Evolutionary conservation across 1,140 invertebrate species (phyloP), one percentile per base, ranked within the genome.

Genomic region (Drosophila kepulauana): DNA sequence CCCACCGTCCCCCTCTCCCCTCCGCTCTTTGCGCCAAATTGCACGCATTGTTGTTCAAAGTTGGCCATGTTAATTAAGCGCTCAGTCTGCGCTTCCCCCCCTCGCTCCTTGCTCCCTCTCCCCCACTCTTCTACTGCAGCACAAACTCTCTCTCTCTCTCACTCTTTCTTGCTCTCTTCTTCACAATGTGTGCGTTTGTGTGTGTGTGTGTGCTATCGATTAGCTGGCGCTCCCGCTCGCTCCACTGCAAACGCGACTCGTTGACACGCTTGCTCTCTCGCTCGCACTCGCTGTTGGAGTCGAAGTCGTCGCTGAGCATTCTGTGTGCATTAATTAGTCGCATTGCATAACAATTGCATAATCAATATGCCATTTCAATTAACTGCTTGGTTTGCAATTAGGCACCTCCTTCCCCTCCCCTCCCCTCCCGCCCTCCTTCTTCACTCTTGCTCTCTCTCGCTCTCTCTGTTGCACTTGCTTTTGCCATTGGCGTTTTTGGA

Each of bases 261-360:
- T 10, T 20, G 8, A 2, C 5, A 15, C 20, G 48, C 45, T 41
- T 30, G 13, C 59, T 33, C 8, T 3, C 30, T 5, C 25, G 6
- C 2, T 11, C 45, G 16, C 35, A n/a, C 54, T 25, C 16, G 10
- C 20, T 3, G 20, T 25, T 25, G 20, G 20, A 25, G 20, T 25
- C 20, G 20, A 25, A 25, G 20, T 25, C 20, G 3, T 25, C 41
- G 2, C 13, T 28, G 48, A 54, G 38, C 74, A 78, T 25, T 69
- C 64, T 49, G 64, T 7, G 35, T 38, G 78, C 80, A 67, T 74
- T 87, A 87, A 87, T 87, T 80, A 87, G 84, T 87, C 62, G 77
- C 84, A 87, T 88, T 87, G 84, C 79, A 79, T 87, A 87, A 87
- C 82, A 87, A 87, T 87, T 87, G 82, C 76, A 87, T 87, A 86